These are phyloP conservation scores for Cremastinae sp. DNA, from an alignment of 2,888 invertebrate species.

Conservation along the genomic window DNA sequence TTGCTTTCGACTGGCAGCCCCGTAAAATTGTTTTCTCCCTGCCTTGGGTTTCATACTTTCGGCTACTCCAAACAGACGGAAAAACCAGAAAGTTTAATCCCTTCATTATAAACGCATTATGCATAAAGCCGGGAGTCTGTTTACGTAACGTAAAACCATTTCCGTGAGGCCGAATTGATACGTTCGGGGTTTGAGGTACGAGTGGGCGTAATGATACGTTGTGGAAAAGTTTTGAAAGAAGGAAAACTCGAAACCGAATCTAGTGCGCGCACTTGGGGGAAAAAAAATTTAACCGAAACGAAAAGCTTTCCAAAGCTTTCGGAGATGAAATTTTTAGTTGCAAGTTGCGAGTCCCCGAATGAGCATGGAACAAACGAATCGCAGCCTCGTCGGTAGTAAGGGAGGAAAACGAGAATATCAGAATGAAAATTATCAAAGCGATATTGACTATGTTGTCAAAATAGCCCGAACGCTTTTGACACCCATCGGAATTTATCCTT, in stretches of 20 bases:
- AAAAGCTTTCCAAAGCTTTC: slow-evolving; percentile 10
- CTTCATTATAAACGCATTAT: slow-evolving; percentile 37
- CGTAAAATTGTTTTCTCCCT: too few species aligned
- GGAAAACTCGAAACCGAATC: background rate
- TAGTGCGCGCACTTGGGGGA: slow-evolving; percentile 3
- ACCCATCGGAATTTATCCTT: slow-evolving; percentile 75
- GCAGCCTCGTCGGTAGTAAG: background rate
- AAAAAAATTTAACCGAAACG: background rate
- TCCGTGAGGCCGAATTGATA: background rate
- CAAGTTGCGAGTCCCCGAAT: background rate
- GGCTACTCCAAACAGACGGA: background rate
- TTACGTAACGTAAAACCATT: slow-evolving; percentile 15
- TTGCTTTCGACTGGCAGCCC: too few species aligned
- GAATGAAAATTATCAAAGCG: slow-evolving; percentile 63
- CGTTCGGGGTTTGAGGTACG: slow-evolving; percentile 22
- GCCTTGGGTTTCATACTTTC: background rate
- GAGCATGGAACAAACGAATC: slow-evolving; percentile 27
- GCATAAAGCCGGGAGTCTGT: slow-evolving; percentile 17
- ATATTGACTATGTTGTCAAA: slow-evolving; percentile 69
- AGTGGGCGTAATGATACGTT: slow-evolving; percentile 30
- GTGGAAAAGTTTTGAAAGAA: slow-evolving; percentile 38
- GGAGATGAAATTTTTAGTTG: too few species aligned
- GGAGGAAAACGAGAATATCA: background rate
- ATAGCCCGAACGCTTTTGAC: slow-evolving; percentile 71
- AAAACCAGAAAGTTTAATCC: background rate